Percentiles rank a stretch among this genome's conserved stretches.
Evolutionary conservation across 2,797 vertebrate genomes (phyloP).

Genomic region (Malacoraja senta): DNA sequence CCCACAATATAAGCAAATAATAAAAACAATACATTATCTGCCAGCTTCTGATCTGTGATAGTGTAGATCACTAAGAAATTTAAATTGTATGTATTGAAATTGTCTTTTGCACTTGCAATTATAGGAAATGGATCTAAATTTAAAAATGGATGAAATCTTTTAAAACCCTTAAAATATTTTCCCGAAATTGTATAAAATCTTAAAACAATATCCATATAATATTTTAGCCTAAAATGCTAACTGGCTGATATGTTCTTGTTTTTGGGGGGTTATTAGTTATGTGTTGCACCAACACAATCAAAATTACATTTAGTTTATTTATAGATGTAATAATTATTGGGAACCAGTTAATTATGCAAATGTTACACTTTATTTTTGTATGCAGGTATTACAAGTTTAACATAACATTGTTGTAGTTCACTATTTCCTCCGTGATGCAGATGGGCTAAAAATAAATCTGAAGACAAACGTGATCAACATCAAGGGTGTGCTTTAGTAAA

Average conservation of each 20-base stretch:
- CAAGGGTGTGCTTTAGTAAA: not conserved
- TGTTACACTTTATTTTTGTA: not conserved
- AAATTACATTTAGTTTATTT: not conserved
- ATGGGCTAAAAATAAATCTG: not conserved
- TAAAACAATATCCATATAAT: not conserved
- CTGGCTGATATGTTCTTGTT: not conserved
- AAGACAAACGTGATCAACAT: not conserved
- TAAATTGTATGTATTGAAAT: not conserved
- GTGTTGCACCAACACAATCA: not conserved
- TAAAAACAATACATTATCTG: not conserved
- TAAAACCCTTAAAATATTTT: not conserved
- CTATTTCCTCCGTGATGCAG: not conserved
- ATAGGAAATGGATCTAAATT: constrained; percentile 12
- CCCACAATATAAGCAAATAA: not conserved
- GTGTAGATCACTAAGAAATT: not conserved
- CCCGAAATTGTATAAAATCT: not conserved
- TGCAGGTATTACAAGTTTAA: not conserved
- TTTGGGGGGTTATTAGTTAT: not conserved
- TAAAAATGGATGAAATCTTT: not conserved
- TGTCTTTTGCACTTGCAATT: not conserved
- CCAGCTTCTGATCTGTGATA: not conserved
- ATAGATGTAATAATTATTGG: not conserved
- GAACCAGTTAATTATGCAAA: not conserved
- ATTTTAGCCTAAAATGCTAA: not conserved
- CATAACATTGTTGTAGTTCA: not conserved